Percentiles rank a stretch among this genome's conserved stretches.
Conservation (phyloP, 2,797 vertebrate species). For the Acanthis flammea region DNA sequence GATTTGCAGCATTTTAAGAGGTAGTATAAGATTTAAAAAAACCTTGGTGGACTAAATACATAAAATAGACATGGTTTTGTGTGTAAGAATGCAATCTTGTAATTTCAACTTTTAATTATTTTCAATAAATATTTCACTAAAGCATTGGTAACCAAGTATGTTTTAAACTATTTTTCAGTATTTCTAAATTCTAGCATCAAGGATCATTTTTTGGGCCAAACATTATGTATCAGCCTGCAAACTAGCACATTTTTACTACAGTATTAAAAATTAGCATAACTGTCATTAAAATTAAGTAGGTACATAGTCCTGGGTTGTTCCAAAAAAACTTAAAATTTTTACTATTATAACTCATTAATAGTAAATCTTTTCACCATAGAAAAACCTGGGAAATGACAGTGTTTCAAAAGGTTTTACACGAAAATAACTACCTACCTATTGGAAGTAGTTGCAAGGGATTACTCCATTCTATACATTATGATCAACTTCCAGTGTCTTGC, state of each 20-base stretch:
- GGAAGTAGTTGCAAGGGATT: background rate
- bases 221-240: background rate
- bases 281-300: background rate
- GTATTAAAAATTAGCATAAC: background rate
- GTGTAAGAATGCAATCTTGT: background rate
- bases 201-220: background rate
- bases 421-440: background rate
- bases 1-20: background rate
- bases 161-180: background rate
- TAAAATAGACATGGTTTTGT: fast-evolving
- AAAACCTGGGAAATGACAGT: background rate
- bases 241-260: background rate
- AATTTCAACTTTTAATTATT: background rate
- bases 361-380: background rate
- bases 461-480: background rate
- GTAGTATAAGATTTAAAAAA: background rate
- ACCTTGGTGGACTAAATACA: background rate
- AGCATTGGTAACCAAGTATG: background rate
- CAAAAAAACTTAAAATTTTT: background rate
- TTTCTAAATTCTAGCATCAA: background rate
- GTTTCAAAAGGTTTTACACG: background rate
- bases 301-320: background rate
- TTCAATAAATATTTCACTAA: background rate
- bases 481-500: background rate
- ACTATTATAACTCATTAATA: background rate